Percentiles rank a stretch among this genome's conserved stretches.
Evolutionary conservation across 2,888 invertebrate species (phyloP).

Genomic region (Andrena praecox): DNA sequence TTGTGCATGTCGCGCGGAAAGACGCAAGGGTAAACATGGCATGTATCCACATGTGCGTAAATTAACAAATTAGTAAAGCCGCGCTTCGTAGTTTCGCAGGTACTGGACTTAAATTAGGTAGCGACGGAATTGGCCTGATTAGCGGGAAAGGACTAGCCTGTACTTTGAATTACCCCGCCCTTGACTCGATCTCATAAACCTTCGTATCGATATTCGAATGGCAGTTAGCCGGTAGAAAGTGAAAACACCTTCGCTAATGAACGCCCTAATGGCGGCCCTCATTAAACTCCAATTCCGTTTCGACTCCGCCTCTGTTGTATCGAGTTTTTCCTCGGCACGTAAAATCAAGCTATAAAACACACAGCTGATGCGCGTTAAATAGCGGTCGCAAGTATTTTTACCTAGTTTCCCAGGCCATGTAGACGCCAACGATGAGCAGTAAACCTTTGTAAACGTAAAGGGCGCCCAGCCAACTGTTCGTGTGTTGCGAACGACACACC

Average conservation of each 20-base stretch:
- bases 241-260: slow-evolving; percentile 50
- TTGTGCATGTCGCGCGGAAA: neutral
- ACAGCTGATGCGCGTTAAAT: neutral
- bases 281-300: slow-evolving; percentile 46
- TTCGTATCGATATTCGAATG: slow-evolving; percentile 23
- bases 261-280: slow-evolving; percentile 49
- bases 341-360: neutral
- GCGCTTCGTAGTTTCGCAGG: neutral
- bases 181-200: slow-evolving; percentile 7
- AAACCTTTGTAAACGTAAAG: slow-evolving; percentile 96
- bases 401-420: slow-evolving; percentile 98
- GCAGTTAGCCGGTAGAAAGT: slow-evolving; percentile 6
- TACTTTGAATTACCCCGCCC: neutral
- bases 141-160: slow-evolving; percentile 6
- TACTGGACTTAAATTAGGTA: neutral
- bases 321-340: slow-evolving; percentile 9
- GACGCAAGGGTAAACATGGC: neutral
- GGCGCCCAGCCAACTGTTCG: slow-evolving; percentile 95
- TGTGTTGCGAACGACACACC: slow-evolving; percentile 94
- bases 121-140: neutral
- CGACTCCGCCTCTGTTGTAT: slow-evolving; percentile 32
- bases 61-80: neutral
- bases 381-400: slow-evolving; percentile 65
- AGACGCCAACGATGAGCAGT: slow-evolving; percentile 94
- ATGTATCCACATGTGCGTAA: neutral